phyloP scores from a whole-genome alignment of 2,888 invertebrate species.

The Kryphioiulus occultus region DNA sequence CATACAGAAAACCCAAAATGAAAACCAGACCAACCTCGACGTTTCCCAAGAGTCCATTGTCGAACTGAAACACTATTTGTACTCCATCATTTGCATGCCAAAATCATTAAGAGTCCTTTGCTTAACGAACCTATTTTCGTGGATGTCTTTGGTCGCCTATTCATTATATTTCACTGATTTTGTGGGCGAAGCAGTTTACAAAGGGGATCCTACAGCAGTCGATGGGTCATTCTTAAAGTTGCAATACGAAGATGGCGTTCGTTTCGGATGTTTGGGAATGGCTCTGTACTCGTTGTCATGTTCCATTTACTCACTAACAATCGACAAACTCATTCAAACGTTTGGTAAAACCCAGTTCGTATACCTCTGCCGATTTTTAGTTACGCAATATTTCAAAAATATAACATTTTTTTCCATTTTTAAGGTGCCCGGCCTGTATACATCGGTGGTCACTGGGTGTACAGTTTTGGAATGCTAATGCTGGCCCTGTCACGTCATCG shows the following conservation, averaged over 20 bases:
- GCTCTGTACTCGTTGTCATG: slow-evolving; percentile 87
- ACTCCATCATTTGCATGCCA: slow-evolving; percentile 93
- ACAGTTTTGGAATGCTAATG: slow-evolving; percentile 85
- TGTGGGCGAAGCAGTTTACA: slow-evolving; percentile 88
- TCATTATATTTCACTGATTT: slow-evolving; percentile 97
- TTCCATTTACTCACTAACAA: slow-evolving; percentile 86
- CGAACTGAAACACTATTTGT: slow-evolving; percentile 72
- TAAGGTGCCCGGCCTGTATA: slow-evolving; percentile 84
- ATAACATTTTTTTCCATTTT: neutral
- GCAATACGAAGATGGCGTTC: slow-evolving; percentile 85
- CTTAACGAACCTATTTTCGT: slow-evolving; percentile 92
- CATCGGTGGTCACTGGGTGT: slow-evolving; percentile 85
- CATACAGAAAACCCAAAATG: neutral
- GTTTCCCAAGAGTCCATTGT: neutral
- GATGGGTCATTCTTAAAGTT: slow-evolving; percentile 60
- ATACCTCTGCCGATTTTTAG: slow-evolving; percentile 50
- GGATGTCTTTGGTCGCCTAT: slow-evolving; percentile 98
- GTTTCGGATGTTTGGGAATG: slow-evolving; percentile 98
- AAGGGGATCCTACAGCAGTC: slow-evolving; percentile 74
- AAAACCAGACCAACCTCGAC: neutral
- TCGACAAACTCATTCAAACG: slow-evolving; percentile 83
- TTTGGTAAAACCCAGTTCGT: slow-evolving; percentile 63
- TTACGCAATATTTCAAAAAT: neutral
- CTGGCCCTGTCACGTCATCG: slow-evolving; percentile 75
- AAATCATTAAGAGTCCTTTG: slow-evolving; percentile 83